Evolutionary conservation across 23 tunicate species (phyloP).

Genomic region (Styela clava): DNA sequence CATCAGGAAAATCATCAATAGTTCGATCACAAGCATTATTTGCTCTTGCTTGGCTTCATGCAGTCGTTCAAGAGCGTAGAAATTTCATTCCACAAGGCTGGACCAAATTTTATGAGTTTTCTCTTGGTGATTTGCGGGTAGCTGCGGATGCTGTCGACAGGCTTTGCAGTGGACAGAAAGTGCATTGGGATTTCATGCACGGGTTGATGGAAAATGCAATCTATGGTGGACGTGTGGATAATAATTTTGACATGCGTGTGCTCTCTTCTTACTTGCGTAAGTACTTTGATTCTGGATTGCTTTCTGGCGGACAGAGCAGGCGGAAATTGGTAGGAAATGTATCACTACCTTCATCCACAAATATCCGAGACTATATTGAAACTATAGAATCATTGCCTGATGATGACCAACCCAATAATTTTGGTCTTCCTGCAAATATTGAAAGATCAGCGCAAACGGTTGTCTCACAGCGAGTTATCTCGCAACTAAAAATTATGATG

Average conservation of each 20-base stretch:
- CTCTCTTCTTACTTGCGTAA: slow-evolving; percentile 53
- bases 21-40: slow-evolving; percentile 72
- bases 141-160: slow-evolving; percentile 72
- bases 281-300: slow-evolving; percentile 50
- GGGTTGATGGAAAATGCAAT: slow-evolving; percentile 93
- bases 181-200: slow-evolving; percentile 80
- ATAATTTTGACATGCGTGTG: slow-evolving; percentile 82
- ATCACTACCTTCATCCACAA: slow-evolving; percentile 54
- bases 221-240: slow-evolving; percentile 93
- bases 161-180: slow-evolving; percentile 41
- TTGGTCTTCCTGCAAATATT: slow-evolving; percentile 87
- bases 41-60: slow-evolving; percentile 85
- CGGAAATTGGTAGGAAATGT: slow-evolving; percentile 38
- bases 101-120: slow-evolving; percentile 92
- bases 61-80: slow-evolving; percentile 76
- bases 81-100: slow-evolving; percentile 89
- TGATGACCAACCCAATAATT: slow-evolving; percentile 66
- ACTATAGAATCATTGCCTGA: slow-evolving; percentile 64
- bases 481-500: slow-evolving; percentile 73
- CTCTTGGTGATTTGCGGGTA: slow-evolving; percentile 81
- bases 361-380: slow-evolving; percentile 64
- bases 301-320: slow-evolving; percentile 39
- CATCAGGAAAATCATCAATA: slow-evolving; percentile 45
- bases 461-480: slow-evolving; percentile 56
- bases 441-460: slow-evolving; percentile 77